Evolutionary conservation across 2,113 vertebrate species (phyloP).

Genomic region (Peromyscus leucopus): DNA sequence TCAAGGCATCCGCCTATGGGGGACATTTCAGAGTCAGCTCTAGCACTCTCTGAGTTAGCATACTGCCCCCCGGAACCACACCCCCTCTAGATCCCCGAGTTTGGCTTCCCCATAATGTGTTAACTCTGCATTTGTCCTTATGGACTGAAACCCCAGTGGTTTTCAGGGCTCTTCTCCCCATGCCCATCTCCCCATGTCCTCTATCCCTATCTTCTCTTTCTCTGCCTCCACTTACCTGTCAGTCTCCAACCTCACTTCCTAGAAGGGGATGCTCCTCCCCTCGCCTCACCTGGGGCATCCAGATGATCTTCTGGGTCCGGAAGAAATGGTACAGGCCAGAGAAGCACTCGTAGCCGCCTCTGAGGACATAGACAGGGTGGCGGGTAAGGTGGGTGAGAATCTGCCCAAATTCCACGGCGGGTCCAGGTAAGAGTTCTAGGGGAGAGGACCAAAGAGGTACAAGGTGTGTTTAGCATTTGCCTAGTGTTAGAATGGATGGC

Average conservation of each 20-base stretch:
- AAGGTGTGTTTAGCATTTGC: not conserved
- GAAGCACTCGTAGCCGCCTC: slow-evolving; percentile 75
- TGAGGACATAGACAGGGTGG: slow-evolving; percentile 67
- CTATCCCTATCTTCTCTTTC: not conserved
- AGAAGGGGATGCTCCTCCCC: not conserved
- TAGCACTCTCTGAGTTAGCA: not conserved
- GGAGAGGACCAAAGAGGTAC: not conserved
- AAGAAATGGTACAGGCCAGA: slow-evolving; percentile 77
- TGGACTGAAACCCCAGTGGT: not conserved
- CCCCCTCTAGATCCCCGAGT: not conserved
- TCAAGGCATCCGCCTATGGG: not conserved
- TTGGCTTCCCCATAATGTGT: not conserved
- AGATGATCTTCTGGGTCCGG: slow-evolving; percentile 82
- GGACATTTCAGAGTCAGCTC: not conserved
- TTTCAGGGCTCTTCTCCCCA: not conserved
- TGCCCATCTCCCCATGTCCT: not conserved
- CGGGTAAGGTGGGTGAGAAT: slow-evolving; percentile 39
- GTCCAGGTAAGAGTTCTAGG: not conserved
- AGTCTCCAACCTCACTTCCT: not conserved
- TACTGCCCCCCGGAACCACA: not conserved
- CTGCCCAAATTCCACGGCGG: slow-evolving; percentile 60
- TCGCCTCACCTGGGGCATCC: slow-evolving; percentile 90
- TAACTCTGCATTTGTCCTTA: not conserved
- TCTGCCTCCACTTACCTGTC: not conserved
- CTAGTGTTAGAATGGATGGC: not conserved